Evolutionary conservation across 2,113 vertebrate species (phyloP).

Genomic region (Pteronura brasiliensis): DNA sequence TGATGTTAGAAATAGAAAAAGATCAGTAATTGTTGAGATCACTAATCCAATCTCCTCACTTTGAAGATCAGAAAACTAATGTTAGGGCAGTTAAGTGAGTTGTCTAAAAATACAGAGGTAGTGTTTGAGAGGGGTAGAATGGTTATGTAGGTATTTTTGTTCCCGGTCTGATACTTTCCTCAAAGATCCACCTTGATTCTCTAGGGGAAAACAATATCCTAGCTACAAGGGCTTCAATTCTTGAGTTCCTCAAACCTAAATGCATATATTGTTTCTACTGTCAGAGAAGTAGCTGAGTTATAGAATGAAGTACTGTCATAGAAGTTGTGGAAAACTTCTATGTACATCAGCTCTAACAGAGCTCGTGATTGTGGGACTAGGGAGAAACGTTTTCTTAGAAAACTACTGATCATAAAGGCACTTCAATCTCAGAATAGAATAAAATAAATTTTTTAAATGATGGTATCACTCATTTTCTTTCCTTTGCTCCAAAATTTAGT

Average conservation of each 20-base stretch:
- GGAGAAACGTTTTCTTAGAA: neutral
- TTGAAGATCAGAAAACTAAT: neutral
- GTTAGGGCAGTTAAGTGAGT: neutral
- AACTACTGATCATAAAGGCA: neutral
- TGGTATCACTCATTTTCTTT: neutral
- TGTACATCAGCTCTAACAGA: neutral
- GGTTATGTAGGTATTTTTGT: neutral
- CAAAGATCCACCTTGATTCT: neutral
- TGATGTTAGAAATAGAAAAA: neutral
- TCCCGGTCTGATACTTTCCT: neutral
- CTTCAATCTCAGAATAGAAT: neutral
- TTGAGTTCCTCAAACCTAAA: neutral
- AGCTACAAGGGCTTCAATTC: neutral
- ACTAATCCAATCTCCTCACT: neutral
- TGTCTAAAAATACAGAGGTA: neutral
- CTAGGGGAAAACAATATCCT: neutral
- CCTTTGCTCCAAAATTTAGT: neutral
- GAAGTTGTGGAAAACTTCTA: neutral
- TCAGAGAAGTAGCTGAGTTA: neutral
- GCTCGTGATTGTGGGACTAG: neutral
- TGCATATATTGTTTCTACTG: neutral
- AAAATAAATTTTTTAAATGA: neutral
- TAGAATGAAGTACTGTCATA: neutral
- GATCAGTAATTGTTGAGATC: neutral
- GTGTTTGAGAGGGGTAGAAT: neutral